Evolutionary conservation across 1,140 invertebrate species (phyloP), one percentile per base, ranked within the genome.

Genomic region (Nixonia krombeini): DNA sequence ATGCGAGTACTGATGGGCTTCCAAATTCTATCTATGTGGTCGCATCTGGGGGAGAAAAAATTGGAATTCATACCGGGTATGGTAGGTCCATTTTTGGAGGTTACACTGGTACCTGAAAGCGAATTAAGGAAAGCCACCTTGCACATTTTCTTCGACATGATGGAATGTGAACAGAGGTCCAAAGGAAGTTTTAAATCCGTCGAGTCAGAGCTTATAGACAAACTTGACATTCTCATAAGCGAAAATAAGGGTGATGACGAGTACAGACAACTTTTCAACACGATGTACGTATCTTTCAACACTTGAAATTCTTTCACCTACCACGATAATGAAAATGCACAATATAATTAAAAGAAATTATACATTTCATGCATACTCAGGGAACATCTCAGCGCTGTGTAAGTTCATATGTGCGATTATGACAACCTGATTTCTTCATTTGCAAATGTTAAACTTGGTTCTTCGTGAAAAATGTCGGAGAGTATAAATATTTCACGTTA

Each of bases 101-200:
- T 99, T 4, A 96, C 96, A 0, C 83, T 98, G 12, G 94, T 98
- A 12, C 94, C 94, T 0, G 95, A 97, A 76, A 89, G 89, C 52
- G 92, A 95, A 70, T 79, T 99, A 10, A 87, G 96, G 4, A 94
- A 96, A 75, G 94, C 94, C 0, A 98, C 96, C 0, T 87, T 99
- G 10, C 93, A 95, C 6, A 96, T 98, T 18, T 96, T 99, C 73
- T 98, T 97, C 76, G 96, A 98, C 75, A 96, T 99, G 91, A 97
- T 99, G 93, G 93, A 96, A 63, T 94, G 92, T 76, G 97, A 99
- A 77, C 91, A 96, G 55, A 88, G 90, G 58, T 88, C 89, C 3
- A 88, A 91, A 1, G 94, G 94, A 5, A 92, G 93, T 72, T 97
- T 97, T 73, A 91, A 93, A 59, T 89, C 94, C 71, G 94, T 97